A percentile compares a stretch with the other conserved stretches of the same genome.
phyloP scores from a whole-genome alignment of 2,888 invertebrate species.

The Tetanocera ferruginea region DNA sequence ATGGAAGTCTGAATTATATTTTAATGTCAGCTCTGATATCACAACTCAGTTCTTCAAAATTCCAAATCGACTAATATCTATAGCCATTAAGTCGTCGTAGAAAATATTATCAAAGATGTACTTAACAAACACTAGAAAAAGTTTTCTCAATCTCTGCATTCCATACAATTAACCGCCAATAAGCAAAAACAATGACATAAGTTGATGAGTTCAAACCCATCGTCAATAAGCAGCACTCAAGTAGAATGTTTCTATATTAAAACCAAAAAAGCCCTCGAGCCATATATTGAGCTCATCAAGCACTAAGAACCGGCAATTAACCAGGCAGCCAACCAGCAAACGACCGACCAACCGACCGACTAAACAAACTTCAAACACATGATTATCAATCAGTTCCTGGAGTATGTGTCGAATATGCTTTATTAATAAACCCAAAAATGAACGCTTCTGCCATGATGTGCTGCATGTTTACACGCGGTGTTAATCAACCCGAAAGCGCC shows the following conservation, averaged over 20 bases:
- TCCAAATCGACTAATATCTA: too few relatives aligned
- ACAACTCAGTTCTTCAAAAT: too few relatives aligned
- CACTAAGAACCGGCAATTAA: neutral
- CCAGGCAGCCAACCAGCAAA: neutral
- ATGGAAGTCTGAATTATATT: too few relatives aligned
- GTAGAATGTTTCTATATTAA: neutral
- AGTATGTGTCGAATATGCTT: slow-evolving; percentile 7
- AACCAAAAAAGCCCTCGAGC: neutral
- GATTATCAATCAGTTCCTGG: neutral
- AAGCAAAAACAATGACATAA: neutral
- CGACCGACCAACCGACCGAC: neutral
- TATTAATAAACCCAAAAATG: slow-evolving; percentile 26
- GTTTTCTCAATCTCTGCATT: too few relatives aligned
- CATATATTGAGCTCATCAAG: neutral
- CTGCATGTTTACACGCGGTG: slow-evolving; percentile 13
- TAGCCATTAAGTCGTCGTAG: too few relatives aligned
- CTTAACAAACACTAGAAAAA: too few relatives aligned
- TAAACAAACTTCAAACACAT: slow-evolving; percentile 23
- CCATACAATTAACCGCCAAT: neutral
- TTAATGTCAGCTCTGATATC: too few relatives aligned
- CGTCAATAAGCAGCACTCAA: neutral
- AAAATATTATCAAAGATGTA: too few relatives aligned
- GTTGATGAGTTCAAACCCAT: too few relatives aligned
- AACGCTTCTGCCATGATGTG: neutral
- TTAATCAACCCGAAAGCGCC: slow-evolving; percentile 17